Conservation (phyloP, 2,797 vertebrate genomes). For the Acrossocheilus fasciatus region DNA sequence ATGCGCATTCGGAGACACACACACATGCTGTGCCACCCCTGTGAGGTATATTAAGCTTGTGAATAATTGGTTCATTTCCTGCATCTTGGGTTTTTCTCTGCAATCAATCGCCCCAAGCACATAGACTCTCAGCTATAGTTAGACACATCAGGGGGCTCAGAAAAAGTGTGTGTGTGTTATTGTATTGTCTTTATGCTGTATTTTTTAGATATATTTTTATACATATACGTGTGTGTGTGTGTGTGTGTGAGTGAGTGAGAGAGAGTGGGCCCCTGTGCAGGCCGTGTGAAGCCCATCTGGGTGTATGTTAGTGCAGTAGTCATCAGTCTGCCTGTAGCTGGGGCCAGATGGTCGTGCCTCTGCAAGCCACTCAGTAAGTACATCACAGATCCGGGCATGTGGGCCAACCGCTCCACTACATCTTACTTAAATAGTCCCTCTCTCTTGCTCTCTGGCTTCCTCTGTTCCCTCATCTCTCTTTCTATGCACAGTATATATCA, state of each 20-base stretch:
- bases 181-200: neutral
- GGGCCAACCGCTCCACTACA: constrained; percentile 47
- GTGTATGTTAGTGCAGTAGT: constrained; percentile 58
- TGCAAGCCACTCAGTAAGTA: constrained; percentile 57
- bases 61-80: constrained; percentile 63
- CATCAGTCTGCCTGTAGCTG: constrained; percentile 58
- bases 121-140: constrained; percentile 48
- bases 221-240: neutral
- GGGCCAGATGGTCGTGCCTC: constrained; percentile 61
- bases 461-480: constrained; percentile 22
- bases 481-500: constrained; percentile 20
- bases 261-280: constrained; percentile 27
- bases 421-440: constrained; percentile 45
- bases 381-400: constrained; percentile 61
- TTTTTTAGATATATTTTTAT: neutral
- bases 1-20: neutral
- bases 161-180: neutral
- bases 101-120: constrained; percentile 53
- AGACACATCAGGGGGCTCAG: constrained; percentile 8
- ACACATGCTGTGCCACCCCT: constrained; percentile 29
- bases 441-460: constrained; percentile 49
- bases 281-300: constrained; percentile 59
- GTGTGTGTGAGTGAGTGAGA: neutral
- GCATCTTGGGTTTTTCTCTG: constrained; percentile 53
- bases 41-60: constrained; percentile 54